phyloP scores from a whole-genome alignment of 2,113 vertebrate species.

The Eonycteris spelaea region DNA sequence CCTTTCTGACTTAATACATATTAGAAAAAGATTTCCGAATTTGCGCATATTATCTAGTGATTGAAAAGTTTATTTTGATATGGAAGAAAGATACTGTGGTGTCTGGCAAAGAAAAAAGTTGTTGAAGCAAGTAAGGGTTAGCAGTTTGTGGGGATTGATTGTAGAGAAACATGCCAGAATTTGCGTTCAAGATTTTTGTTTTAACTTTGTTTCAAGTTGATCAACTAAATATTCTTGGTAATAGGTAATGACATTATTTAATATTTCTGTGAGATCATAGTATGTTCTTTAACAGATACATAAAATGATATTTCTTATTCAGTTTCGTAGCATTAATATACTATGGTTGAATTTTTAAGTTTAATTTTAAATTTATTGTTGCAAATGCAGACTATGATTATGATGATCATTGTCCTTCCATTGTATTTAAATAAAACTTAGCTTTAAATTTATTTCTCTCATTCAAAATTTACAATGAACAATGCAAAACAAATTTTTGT shows the following conservation, averaged over 20 bases:
- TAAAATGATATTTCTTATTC: not conserved
- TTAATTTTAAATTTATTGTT: not conserved
- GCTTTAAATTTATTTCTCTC: constrained; percentile 25
- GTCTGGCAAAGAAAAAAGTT: not conserved
- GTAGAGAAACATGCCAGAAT: constrained; percentile 4
- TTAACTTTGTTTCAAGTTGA: constrained; percentile 19
- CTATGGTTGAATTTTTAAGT: not conserved
- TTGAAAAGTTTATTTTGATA: constrained; percentile 11
- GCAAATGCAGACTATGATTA: constrained; percentile 1
- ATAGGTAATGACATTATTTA: not conserved
- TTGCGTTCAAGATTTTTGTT: constrained; percentile 22
- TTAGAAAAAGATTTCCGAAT: constrained; percentile 14
- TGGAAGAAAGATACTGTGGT: not conserved
- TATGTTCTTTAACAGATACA: not conserved
- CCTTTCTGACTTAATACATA: not conserved
- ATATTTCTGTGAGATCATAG: not conserved
- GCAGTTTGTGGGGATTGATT: not conserved
- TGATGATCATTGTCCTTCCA: not conserved
- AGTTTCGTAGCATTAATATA: not conserved
- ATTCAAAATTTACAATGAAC: constrained; percentile 16
- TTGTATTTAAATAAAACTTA: not conserved
- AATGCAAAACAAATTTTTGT: not conserved
- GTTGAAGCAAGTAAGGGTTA: not conserved
- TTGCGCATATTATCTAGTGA: not conserved
- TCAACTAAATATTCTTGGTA: constrained; percentile 13